Base-by-base conservation (phyloP, 2,113 vertebrate species). In the Thermophis baileyi region DNA sequence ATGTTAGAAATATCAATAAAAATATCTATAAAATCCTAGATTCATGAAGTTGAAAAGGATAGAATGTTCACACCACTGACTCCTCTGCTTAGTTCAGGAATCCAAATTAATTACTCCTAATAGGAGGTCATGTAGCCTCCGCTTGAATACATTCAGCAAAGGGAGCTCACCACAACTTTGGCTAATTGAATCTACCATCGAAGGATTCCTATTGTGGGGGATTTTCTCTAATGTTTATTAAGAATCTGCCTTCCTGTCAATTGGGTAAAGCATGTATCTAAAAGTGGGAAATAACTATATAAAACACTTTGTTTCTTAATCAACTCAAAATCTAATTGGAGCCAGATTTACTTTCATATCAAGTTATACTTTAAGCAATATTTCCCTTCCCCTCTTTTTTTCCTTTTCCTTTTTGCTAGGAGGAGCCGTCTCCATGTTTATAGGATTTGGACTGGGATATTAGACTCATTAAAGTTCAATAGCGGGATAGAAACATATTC, bases 391-490 rank as follows among this genome's bases (percentile, higher is more conserved):
- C 12, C 30, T n/a, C 11, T 40, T 9, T 91, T 85, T 93, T 51
- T 18, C 25, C 47, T 0, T 0, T 51, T 69, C 2, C 47, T 87
- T 40, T 90, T 90, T 91, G 20, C 91, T 44, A 91, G 91, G n/a
- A n/a, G 1, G 12, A 91, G 96, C 93, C 95, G 90, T 91, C 96
- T 95, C 0, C 93, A 95, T 1, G 92, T 91, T 0, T 99, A 98
- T 94, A 95, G 1, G 10, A 90, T 99, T 53, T 99, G 98, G 96
- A 93, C 98, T 44, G 98, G 98, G n/a, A 88, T 99, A 22, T 35
- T 99, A 97, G 91, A 96, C 94, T 97, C 97, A 94, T 0, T 94
- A 46, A 0, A 0, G 0, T 81, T 63, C 0, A 96, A 98, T 60
- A 0, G 0, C 5, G 97, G 97, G 0, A 96, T 96, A 0, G 57